phyloP scores from a whole-genome alignment of 1,140 invertebrate species.

The Macrostomum lignano region DNA sequence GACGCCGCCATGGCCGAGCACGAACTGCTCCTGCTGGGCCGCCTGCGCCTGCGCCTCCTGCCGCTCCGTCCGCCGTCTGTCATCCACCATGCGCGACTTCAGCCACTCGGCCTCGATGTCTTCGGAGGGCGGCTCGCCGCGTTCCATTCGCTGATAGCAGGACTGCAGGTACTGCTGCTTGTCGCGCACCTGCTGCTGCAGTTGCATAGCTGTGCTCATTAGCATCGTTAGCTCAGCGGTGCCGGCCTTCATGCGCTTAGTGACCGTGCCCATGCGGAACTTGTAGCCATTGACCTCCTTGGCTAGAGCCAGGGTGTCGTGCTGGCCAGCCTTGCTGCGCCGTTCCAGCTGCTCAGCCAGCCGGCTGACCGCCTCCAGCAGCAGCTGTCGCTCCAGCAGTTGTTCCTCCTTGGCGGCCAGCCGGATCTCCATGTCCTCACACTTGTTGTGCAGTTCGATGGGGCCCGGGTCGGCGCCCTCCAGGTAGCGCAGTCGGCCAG shows the following conservation, averaged over 20 bases:
- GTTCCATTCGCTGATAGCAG: too few species aligned
- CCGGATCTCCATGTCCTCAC: conserved; percentile 22
- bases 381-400: conserved; percentile 24
- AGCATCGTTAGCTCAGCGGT: conserved; percentile 27
- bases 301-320: conserved; percentile 21
- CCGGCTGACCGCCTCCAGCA: conserved; percentile 22
- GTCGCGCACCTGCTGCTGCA: conserved; percentile 23
- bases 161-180: too few species aligned
- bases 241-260: conserved; percentile 25
- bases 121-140: too few species aligned
- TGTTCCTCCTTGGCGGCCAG: conserved; percentile 22
- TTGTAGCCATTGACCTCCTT: conserved; percentile 15
- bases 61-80: too few species aligned
- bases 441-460: conserved; percentile 18
- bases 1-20: conserved; percentile 16
- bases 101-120: too few species aligned
- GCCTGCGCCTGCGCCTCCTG: too few species aligned
- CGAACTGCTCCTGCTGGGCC: too few species aligned
- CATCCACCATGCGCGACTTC: too few species aligned
- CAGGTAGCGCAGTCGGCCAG: conserved; percentile 17
- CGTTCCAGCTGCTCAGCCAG: conserved; percentile 16
- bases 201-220: conserved; percentile 19
- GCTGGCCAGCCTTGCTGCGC: conserved; percentile 11
- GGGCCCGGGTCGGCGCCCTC: conserved; percentile 19
- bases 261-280: conserved; percentile 7